Evolutionary conservation across 2,888 invertebrate species (phyloP).

Genomic region (Cinara cedri): DNA sequence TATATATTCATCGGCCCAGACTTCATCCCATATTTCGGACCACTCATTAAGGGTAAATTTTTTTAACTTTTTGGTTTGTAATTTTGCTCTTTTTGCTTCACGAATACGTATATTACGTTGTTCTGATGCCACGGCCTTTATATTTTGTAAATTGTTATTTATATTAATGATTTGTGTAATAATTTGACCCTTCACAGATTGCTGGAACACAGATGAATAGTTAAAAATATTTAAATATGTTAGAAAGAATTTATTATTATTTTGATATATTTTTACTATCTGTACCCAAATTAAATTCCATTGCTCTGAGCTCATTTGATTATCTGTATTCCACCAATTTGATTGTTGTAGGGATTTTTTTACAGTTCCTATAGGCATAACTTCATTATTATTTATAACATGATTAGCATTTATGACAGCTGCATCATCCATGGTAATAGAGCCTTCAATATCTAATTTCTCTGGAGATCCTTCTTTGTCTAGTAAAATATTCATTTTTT

Average conservation of each 20-base stretch:
- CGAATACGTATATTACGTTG: background rate
- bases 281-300: conserved; percentile 20
- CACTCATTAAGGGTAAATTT: background rate
- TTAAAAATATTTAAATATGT: background rate
- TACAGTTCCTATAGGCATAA: background rate
- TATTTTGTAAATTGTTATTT: conserved; percentile 12
- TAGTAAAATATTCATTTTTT: conserved; percentile 20
- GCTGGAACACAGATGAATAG: conserved; percentile 10
- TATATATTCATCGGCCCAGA: background rate
- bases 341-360: background rate
- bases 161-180: conserved; percentile 7
- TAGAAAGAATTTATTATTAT: background rate
- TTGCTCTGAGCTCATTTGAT: background rate
- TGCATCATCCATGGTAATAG: conserved; percentile 21
- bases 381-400: background rate
- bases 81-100: background rate
- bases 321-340: conserved; percentile 32
- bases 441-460: conserved; percentile 14
- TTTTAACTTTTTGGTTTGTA: background rate
- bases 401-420: conserved; percentile 10
- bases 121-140: background rate
- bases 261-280: background rate
- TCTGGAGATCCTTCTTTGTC: background rate
- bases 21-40: background rate
- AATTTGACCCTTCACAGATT: conserved; percentile 27